These are phyloP conservation scores for Danaus melanippus DNA, from an alignment of 1,140 invertebrate species.

Conservation along the genomic window DNA sequence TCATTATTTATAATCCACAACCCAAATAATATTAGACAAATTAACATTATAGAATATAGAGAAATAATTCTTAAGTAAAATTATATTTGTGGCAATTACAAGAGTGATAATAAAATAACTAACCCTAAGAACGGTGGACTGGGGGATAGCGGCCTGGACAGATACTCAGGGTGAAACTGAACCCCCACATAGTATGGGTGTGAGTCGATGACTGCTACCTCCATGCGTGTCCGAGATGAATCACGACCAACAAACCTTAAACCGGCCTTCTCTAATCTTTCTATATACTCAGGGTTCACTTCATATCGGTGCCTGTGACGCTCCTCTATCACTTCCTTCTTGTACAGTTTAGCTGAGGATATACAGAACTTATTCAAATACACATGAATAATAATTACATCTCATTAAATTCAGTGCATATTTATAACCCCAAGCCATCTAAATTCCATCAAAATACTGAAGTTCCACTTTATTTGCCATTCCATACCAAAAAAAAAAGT, in stretches of 20 bases:
- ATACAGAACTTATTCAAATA: not conserved
- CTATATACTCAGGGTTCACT: slow-evolving; percentile 93
- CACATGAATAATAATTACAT: not conserved
- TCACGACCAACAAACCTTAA: slow-evolving; percentile 93
- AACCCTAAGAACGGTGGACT: slow-evolving; percentile 95
- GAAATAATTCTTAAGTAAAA: too few species aligned
- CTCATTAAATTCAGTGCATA: not conserved
- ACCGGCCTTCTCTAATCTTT: slow-evolving; percentile 84
- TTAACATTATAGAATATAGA: too few species aligned
- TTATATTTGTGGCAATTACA: not conserved
- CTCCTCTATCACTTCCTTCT: slow-evolving; percentile 89
- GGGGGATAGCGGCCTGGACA: slow-evolving; percentile 93
- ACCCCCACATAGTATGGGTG: slow-evolving; percentile 97
- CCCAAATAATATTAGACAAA: too few species aligned
- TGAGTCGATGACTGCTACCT: slow-evolving; percentile 80
- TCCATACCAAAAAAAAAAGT: too few species aligned
- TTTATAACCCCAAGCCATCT: not conserved
- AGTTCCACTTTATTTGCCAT: too few species aligned
- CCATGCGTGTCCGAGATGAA: slow-evolving; percentile 84
- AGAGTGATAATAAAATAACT: slow-evolving; percentile 12
- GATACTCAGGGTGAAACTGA: slow-evolving; percentile 98
- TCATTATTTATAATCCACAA: too few species aligned
- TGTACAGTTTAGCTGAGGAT: slow-evolving; percentile 85
- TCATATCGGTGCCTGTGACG: slow-evolving; percentile 97
- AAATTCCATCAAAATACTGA: too few species aligned